A percentile compares a stretch with the other conserved stretches of the same genome.
Conservation (phyloP, 2,797 vertebrate genomes). For the Xyrichtys novacula region DNA sequence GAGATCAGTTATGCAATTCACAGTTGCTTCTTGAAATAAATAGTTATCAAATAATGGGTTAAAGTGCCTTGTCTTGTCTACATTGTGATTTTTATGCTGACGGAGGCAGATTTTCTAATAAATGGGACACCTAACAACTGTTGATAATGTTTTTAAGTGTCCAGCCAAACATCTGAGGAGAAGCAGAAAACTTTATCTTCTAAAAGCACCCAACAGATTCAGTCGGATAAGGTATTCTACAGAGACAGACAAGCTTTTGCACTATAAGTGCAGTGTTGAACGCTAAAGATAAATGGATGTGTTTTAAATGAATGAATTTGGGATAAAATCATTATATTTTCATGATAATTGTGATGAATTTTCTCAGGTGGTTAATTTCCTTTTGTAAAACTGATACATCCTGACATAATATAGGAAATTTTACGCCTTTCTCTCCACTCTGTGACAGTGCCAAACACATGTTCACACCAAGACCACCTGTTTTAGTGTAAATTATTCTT, state of each 20-base stretch:
- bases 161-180: too few species aligned
- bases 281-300: background rate
- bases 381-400: background rate
- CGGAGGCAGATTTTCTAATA: background rate
- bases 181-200: background rate
- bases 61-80: too few species aligned
- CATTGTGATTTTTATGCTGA: too few species aligned
- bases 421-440: background rate
- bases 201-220: background rate
- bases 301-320: too few species aligned
- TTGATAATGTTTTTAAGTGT: too few species aligned
- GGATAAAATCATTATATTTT: too few species aligned
- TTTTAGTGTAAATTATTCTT: background rate
- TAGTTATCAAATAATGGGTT: too few species aligned
- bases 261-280: background rate
- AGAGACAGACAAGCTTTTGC: background rate
- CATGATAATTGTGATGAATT: too few species aligned
- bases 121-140: too few species aligned
- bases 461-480: too few species aligned
- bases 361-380: background rate
- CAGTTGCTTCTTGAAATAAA: too few species aligned
- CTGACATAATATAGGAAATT: conserved; percentile 17
- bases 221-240: background rate
- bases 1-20: too few species aligned
- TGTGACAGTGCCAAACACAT: background rate